phyloP scores from a whole-genome alignment of 2,888 invertebrate species.

The Ormia ochracea region DNA sequence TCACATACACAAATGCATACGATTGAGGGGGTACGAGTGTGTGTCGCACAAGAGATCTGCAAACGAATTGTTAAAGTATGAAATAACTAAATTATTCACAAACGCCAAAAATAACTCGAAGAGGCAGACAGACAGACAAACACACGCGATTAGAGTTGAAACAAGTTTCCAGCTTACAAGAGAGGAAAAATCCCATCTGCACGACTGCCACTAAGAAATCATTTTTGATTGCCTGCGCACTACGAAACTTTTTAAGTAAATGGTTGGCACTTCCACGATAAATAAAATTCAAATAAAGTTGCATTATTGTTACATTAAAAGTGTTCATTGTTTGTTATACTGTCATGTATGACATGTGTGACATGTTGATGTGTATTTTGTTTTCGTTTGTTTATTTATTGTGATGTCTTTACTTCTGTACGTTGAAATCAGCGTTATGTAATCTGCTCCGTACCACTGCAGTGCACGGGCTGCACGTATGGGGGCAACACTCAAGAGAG shows the following conservation, averaged over 20 bases:
- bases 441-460: too few relatives aligned
- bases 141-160: neutral
- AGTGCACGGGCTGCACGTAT: too few relatives aligned
- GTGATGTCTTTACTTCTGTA: neutral
- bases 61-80: neutral
- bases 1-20: neutral
- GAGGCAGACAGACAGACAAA: too few relatives aligned
- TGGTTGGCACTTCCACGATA: neutral
- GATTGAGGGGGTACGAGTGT: neutral
- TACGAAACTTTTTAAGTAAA: neutral
- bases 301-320: constrained; percentile 14
- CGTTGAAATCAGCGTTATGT: too few relatives aligned
- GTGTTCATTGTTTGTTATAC: constrained; percentile 15
- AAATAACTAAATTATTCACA: neutral
- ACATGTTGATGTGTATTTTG: neutral
- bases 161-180: neutral
- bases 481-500: too few relatives aligned
- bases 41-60: neutral
- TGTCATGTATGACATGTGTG: constrained; percentile 1
- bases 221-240: neutral
- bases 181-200: neutral
- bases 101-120: constrained; percentile 12
- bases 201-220: neutral
- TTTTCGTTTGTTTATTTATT: neutral
- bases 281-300: constrained; percentile 28